Base-by-base conservation (phyloP, 2,888 invertebrate genomes). In the Tenthredo distinguenda region DNA sequence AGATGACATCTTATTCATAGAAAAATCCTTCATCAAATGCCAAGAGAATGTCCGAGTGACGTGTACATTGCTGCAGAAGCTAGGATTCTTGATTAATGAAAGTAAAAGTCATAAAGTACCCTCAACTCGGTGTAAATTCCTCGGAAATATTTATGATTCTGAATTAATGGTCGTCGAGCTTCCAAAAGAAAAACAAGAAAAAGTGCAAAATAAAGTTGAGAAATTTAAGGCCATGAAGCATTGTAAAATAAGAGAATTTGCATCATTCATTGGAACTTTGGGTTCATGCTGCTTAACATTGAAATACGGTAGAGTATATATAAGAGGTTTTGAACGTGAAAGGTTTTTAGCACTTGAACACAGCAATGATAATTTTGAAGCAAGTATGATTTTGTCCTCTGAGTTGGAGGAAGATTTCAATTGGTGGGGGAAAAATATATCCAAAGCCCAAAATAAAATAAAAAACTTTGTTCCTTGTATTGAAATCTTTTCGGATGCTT, bases 401-500 rank as follows among this genome's bases (percentile, higher is more conserved):
- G 37, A 71, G 5, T 18, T 84, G 10, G 21, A 21, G 18, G 58
- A 31, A 65, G 86, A 77, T 58, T 86, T 87, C 34, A 21, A 86
- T 47, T 85, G 85, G 82, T 84, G 86, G 84, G 76, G 47, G 4
- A 34, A 26, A 15, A 82, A 84, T 21, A 62, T 87, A 18, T 21
- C 18, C 2, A 62, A 47, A 2, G 18, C 87, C 26, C 26, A 87
- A 74, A 81, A 79, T 85, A 37, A 82, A 84, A 21, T 82, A 76
- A 26, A 18, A 31, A 15, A n/a, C 26, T 50, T 40, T 77, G 31
- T 86, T 71, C 40, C 12, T 40, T 40, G 26, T 10, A 62, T 85
- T 7, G 85, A 86, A 85, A 87, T 87, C 62, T 87, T 68, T 74
- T 87, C 86, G 5, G 87, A 87, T 71, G 87, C 88, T 12, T 87